Evolutionary conservation across 2,888 invertebrate species (phyloP), one percentile per base, ranked within the genome.

Genomic region (Linnaemya vulpina): DNA sequence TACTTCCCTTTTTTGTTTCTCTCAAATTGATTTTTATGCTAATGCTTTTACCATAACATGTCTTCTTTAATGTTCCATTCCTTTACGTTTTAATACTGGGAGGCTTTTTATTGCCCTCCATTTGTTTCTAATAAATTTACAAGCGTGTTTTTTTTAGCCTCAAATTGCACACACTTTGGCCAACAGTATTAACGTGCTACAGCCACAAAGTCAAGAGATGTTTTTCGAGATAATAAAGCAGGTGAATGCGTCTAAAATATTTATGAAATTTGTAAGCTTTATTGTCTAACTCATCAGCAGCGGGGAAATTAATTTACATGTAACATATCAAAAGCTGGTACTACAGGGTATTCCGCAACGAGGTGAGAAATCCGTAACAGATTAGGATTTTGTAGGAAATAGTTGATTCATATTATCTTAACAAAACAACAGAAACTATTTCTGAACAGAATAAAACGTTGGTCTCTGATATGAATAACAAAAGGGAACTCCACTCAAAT

Each of bases 1-100:
- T 68, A 15, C 60, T 11, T 63, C n/a, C 62, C 35, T 74, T 67
- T 49, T 46, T 63, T 49, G 11, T 60, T 25, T 38, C 30, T 60
- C 30, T 55, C 76, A 84, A 80, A 84, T 80, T 84, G 80, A 84
- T 80, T 77, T 84, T 80, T 84, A 80, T 84, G 80, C 67, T 76
- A 76, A 84, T 84, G 60, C 53, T 65, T 35, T 71, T 84, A 43
- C 49, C 84, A 71, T 75, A 71, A 79, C 68, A 49, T 65, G 43
- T 63, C 15, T 53, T 17, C 40, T 38, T 67, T 76, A 30, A n/a
- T 10, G 35, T 55, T 79, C 58, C 25, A 13, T 49, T 74, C 30
- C 20, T 53, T 60, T 70, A 9, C 15, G 22, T 62, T 53, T 17
- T 68, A 30, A 17, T n/a, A 20, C 1, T 20, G 10, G 0, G 5